These are phyloP conservation scores for Denticeps clupeoides DNA, from an alignment of 2,797 vertebrate genomes.

Conservation along the genomic window DNA sequence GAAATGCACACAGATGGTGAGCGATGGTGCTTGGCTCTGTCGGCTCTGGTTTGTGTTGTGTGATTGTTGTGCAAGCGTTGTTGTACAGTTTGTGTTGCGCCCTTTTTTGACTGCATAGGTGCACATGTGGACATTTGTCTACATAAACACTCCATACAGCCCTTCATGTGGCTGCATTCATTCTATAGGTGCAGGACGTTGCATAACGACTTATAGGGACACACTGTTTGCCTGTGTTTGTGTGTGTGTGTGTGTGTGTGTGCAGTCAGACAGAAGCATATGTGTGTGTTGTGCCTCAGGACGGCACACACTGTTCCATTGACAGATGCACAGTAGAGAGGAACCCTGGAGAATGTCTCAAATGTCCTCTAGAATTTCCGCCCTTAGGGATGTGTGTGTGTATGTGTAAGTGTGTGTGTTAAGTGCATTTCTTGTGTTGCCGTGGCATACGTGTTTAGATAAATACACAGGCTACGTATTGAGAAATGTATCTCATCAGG, in stretches of 20 bases:
- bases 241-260: neutral
- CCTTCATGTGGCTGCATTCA: too few species aligned
- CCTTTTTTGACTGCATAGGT: too few species aligned
- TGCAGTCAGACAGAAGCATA: neutral
- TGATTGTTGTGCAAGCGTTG: too few species aligned
- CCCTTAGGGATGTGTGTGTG: neutral
- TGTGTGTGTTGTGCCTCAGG: neutral
- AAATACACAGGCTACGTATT: neutral
- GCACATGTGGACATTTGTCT: too few species aligned
- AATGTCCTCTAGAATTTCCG: slow-evolving; percentile 14
- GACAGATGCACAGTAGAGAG: slow-evolving; percentile 26
- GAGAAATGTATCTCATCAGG: neutral
- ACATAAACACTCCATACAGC: too few species aligned
- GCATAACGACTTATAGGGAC: too few species aligned
- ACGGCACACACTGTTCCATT: slow-evolving; percentile 13
- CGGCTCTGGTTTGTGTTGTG: too few species aligned
- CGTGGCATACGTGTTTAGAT: neutral
- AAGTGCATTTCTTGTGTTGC: too few species aligned
- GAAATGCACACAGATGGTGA: too few species aligned
- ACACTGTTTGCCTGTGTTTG: neutral
- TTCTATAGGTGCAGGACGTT: too few species aligned
- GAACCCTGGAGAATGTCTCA: slow-evolving; percentile 23
- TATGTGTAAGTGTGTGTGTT: neutral
- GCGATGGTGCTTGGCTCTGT: too few species aligned
- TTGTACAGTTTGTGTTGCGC: too few species aligned